These are phyloP conservation scores for Hepsetus odoe DNA, from an alignment of 2,113 vertebrate genomes.

Conservation along the genomic window DNA sequence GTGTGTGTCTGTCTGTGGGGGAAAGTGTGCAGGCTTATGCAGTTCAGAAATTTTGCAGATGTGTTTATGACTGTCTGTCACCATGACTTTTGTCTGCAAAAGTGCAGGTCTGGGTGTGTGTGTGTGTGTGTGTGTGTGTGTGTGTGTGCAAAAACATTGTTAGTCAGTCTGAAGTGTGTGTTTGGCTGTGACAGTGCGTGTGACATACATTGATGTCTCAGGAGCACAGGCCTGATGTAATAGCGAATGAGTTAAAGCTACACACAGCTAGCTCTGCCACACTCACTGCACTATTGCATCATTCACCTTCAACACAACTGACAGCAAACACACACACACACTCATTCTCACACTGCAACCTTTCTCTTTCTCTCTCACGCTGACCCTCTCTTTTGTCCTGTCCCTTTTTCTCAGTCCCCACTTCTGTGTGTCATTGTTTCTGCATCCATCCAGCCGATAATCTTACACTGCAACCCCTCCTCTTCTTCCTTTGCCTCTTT, in stretches of 20 bases:
- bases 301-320: constrained; percentile 52
- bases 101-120: neutral
- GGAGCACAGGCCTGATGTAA: constrained; percentile 42
- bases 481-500: neutral
- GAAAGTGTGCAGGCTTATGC: neutral
- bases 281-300: constrained; percentile 46
- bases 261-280: constrained; percentile 27
- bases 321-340: constrained; percentile 15
- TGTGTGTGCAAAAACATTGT: neutral
- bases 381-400: neutral
- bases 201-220: constrained; percentile 24
- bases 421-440: too few relatives aligned
- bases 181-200: constrained; percentile 12
- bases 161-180: constrained; percentile 9
- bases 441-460: too few relatives aligned
- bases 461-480: neutral
- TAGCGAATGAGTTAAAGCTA: constrained; percentile 39
- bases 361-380: neutral
- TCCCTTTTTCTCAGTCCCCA: neutral
- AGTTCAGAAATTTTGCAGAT: neutral
- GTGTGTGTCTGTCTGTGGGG: neutral
- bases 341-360: constrained; percentile 13
- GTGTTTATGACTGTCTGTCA: neutral
- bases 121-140: constrained; percentile 13
- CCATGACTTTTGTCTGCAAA: neutral